A percentile compares a stretch with the other conserved stretches of the same genome.
Conservation (phyloP, 2,888 invertebrate species). For the Troides helena region DNA sequence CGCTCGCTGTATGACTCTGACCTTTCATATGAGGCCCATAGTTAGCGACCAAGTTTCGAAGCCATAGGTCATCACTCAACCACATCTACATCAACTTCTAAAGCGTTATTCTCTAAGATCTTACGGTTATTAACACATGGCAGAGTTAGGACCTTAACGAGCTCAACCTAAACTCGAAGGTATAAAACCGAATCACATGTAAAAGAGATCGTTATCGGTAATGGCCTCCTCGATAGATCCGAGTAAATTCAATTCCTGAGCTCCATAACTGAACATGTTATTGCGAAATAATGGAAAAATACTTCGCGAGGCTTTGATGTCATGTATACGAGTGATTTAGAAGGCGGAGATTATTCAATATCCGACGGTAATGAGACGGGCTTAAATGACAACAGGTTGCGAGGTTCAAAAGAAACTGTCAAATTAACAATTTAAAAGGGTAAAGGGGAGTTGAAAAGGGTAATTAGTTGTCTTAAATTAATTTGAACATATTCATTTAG, state of each 20-base stretch:
- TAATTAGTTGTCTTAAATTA: no score
- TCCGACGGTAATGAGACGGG: conserved; percentile 1
- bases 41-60: no score
- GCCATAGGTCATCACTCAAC: no score
- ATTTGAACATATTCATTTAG: no score
- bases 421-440: no score
- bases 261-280: conserved; percentile 25
- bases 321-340: conserved; percentile 6
- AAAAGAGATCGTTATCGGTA: conserved; percentile 28
- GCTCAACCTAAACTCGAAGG: conserved; percentile 17
- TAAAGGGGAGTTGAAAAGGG: no score
- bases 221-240: conserved; percentile 22
- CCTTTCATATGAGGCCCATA: no score
- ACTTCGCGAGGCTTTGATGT: conserved; percentile 14
- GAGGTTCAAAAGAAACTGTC: neutral
- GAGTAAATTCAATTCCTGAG: conserved; percentile 25
- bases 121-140: no score
- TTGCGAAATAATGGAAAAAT: conserved; percentile 27
- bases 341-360: conserved; percentile 6
- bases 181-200: conserved; percentile 24
- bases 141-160: conserved; percentile 2
- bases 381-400: neutral
- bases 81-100: no score
- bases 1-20: no score
- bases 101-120: no score